Base-by-base conservation (phyloP, 2,797 vertebrate genomes). In the Peromyscus melanophrys region DNA sequence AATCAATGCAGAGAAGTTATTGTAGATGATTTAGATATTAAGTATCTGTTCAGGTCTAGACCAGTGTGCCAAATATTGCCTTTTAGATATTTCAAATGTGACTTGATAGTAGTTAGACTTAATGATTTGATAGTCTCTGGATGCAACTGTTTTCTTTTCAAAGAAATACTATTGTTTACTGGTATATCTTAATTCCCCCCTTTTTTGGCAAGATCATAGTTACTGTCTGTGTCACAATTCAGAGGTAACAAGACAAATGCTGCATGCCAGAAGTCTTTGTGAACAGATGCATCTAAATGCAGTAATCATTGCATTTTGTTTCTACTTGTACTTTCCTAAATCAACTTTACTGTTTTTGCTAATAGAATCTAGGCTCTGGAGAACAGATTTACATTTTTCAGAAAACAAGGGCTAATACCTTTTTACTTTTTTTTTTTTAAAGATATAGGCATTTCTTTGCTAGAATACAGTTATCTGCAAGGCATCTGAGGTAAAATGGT, bases 321-420 rank as follows among this genome's bases (percentile, higher is more conserved):
- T 91, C 31, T 25, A 1, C 65, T 65, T 65, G 59, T 59, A 76
- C 23, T 34, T 94, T 91, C 31, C 78, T 19, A 95, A 86, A 88
- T 94, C 31, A 63, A 1, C 82, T 87, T 59, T 83, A 46, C 52
- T 98, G 49, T 92, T 88, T 89, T 14, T 71, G 12, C 37, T 4
- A 65, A 43, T n/a, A 84, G 16, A 10, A 93, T 23, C 0, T 23
- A 89, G 63, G 29, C 52, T 87, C 27, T 90, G 49, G 14, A 93
- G 59, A 93, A 87, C 40, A 87, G 37, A 75, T 92, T 92, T 40
- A 59, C 34, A 81, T 7, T 57, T 57, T 67, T 14, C 14, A 95
- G 82, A 89, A 86, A 34, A 82, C 11, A 81, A 52, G 46, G 83
- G 1, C 59, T 83, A 75, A 81, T 77, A 40, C 10, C 19, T 55